These are phyloP conservation scores for Hymenopus coronatus DNA, from an alignment of 2,888 invertebrate genomes.

Conservation along the genomic window DNA sequence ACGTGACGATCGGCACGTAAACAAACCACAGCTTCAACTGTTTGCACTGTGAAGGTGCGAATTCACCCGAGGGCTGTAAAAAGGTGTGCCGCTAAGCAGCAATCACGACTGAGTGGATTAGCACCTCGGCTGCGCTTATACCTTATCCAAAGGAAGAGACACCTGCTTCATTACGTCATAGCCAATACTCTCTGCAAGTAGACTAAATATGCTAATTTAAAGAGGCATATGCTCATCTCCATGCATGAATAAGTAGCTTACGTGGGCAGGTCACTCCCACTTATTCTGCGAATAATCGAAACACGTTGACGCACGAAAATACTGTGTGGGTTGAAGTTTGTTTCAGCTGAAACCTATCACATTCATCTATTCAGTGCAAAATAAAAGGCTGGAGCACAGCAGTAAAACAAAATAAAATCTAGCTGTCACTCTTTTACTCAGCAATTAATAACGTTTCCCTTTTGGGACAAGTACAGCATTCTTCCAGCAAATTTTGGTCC, in stretches of 20 bases:
- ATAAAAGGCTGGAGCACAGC: neutral
- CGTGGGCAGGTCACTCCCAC: neutral
- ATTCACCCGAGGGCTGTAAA: neutral
- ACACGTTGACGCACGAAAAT: neutral
- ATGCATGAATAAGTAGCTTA: neutral
- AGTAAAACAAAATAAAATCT: neutral
- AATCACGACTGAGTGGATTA: neutral
- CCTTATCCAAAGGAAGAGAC: neutral
- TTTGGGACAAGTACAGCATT: too few relatives aligned
- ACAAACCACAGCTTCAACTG: neutral
- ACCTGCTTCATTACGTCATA: neutral
- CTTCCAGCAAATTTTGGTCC: too few relatives aligned
- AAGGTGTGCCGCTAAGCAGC: neutral
- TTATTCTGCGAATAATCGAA: neutral
- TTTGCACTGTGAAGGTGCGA: neutral
- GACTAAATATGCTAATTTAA: neutral
- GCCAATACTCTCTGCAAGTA: neutral
- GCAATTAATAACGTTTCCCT: too few relatives aligned
- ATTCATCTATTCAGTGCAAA: neutral
- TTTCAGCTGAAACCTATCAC: neutral
- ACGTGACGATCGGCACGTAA: neutral
- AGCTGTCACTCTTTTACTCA: too few relatives aligned
- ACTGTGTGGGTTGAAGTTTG: neutral
- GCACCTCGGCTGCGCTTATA: neutral
- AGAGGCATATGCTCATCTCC: neutral